phyloP scores from a whole-genome alignment of 1,140 invertebrate species.

The Trachymyrmex septentrionalis region DNA sequence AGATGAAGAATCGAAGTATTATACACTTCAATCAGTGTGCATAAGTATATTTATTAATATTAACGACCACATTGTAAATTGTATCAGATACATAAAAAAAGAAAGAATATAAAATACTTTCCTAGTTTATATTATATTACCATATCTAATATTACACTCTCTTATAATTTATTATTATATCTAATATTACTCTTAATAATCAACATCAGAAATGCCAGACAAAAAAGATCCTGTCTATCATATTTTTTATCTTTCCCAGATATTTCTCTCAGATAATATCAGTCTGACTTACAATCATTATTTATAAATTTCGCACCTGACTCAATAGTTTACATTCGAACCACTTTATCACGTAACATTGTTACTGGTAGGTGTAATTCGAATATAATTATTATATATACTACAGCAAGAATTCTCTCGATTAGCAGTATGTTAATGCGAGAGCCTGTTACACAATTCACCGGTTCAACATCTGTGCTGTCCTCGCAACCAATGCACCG shows the following conservation, averaged over 20 bases:
- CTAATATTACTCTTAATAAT: background rate
- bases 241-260: background rate
- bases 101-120: background rate
- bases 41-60: background rate
- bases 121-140: background rate
- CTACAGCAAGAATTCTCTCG: constrained; percentile 69
- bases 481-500: constrained; percentile 1
- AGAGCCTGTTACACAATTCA: constrained; percentile 70
- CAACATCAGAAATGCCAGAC: background rate
- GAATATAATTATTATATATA: constrained; percentile 67
- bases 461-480: constrained; percentile 12
- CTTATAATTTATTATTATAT: background rate
- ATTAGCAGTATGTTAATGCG: constrained; percentile 78
- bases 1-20: background rate
- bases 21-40: too few relatives aligned
- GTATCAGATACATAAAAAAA: background rate
- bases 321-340: constrained; percentile 1
- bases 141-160: background rate
- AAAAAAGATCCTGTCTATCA: background rate
- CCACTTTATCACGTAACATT: constrained; percentile 23
- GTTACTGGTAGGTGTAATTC: constrained; percentile 40
- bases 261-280: background rate
- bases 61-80: background rate
- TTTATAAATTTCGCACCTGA: constrained; percentile 12
- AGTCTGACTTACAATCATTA: background rate